Evolutionary conservation across 2,113 vertebrate species (phyloP).

Genomic region (Alouatta palliata): DNA sequence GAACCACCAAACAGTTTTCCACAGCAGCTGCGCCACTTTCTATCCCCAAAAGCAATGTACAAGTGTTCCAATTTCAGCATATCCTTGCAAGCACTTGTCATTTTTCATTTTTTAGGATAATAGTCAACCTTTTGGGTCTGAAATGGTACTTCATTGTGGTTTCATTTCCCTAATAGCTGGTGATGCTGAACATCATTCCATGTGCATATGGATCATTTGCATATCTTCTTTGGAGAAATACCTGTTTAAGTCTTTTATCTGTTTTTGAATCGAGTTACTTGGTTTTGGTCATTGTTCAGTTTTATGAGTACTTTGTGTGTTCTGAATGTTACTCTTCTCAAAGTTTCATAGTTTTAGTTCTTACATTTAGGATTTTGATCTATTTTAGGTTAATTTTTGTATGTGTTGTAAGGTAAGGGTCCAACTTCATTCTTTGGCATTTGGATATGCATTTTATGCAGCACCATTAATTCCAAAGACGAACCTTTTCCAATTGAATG

Average conservation of each 20-base stretch:
- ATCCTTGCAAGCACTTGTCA: neutral
- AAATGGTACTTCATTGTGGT: neutral
- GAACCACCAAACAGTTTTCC: neutral
- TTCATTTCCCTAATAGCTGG: neutral
- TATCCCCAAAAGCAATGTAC: neutral
- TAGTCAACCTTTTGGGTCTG: neutral
- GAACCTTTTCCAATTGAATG: neutral
- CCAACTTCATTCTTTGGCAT: neutral
- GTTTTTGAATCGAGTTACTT: neutral
- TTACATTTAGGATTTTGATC: neutral
- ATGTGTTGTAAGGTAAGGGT: neutral
- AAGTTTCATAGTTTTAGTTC: neutral
- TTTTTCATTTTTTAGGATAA: neutral
- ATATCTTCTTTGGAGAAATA: neutral
- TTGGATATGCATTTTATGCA: neutral
- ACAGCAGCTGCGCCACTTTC: neutral
- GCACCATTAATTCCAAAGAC: neutral
- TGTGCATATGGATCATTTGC: neutral
- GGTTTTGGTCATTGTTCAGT: neutral
- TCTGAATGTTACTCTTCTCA: neutral
- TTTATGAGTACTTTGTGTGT: neutral
- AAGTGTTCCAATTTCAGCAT: neutral
- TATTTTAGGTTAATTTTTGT: neutral
- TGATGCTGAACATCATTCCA: neutral
- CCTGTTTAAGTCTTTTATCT: neutral